Evolutionary conservation across 2,113 vertebrate genomes (phyloP), one percentile per base, ranked within the genome.

Genomic region (Prionailurus bengalensis): DNA sequence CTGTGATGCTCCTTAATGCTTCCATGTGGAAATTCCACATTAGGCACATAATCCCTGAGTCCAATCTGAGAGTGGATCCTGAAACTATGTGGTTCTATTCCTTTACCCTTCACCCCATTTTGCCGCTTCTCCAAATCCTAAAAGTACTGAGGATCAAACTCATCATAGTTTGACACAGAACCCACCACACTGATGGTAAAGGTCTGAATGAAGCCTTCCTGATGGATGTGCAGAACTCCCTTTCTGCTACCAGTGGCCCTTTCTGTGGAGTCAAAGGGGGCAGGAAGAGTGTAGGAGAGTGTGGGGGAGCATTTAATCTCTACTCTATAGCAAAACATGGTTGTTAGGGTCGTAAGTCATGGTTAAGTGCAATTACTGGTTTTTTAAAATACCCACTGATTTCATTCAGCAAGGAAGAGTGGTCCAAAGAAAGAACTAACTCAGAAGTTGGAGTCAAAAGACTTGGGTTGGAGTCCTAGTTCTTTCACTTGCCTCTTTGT

Each of bases 351-450:
- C 80, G 15, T 79, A 48, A 7, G 42, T 73, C 42, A 16, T 23
- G 36, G 70, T 27, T 74, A 83, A 80, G 65, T 93, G 51, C 51
- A 66, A 74, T 90, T 45, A 68, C 25, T 91, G 13, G 25, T 79
- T 65, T 65, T n/a, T 91, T 92, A 96, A 92, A 93, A 65, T 92
- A 70, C 33, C 83, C 33, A 33, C 58, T 70, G 55, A 94, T 33
- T 89, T 93, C 19, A 94, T 82, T 93, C 42, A 36, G n/a, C 45
- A 79, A 97, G 63, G 48, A 81, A 71, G 53, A 80, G 76, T 31
- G n/a, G 65, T 10, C 36, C 66, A 74, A 89, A 78, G 48, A 48
- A 82, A 39, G 45, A 65, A 86, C 85, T 25, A 65, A 29, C 13
- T n/a, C 12, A 36, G 53, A 73, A 39, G 66, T 29, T 66, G 27